phyloP scores from a whole-genome alignment of 2,888 invertebrate species.

The Pandemis corylana region DNA sequence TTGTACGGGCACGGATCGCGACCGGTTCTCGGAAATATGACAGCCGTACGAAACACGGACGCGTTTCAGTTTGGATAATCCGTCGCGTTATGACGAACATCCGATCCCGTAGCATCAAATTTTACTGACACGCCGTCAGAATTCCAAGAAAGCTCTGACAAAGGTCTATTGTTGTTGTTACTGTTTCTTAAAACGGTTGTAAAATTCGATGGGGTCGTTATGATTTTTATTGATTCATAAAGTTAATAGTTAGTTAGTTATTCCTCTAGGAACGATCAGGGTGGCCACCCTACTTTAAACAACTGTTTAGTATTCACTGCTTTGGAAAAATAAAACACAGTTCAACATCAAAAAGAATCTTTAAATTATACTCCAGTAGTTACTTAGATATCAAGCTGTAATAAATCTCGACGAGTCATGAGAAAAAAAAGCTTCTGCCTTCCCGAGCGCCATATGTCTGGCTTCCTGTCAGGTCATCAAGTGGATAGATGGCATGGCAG shows the following conservation, averaged over 20 bases:
- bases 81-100: slow-evolving; percentile 21
- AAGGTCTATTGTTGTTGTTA: slow-evolving; percentile 48
- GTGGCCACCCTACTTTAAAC: background rate
- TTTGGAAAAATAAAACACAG: background rate
- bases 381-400: slow-evolving; percentile 1
- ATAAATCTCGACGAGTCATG: slow-evolving; percentile 52
- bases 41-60: slow-evolving; percentile 45
- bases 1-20: slow-evolving; percentile 62
- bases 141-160: slow-evolving; percentile 10
- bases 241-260: background rate
- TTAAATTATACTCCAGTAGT: background rate
- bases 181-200: slow-evolving; percentile 50
- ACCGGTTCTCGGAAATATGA: slow-evolving; percentile 77
- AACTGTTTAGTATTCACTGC: background rate
- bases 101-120: slow-evolving; percentile 13
- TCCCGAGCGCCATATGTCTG: slow-evolving; percentile 67
- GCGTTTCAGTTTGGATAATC: slow-evolving; percentile 36
- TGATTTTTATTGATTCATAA: slow-evolving; percentile 16
- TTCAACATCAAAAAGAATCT: background rate
- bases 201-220: slow-evolving; percentile 40
- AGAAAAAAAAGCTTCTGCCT: slow-evolving; percentile 60
- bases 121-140: slow-evolving; percentile 22
- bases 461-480: slow-evolving; percentile 56
- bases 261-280: background rate
- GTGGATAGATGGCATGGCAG: slow-evolving; percentile 55